Percentiles rank a stretch among this genome's conserved stretches.
Evolutionary conservation across 2,113 vertebrate genomes (phyloP).

Genomic region (Aegotheles bennettii): DNA sequence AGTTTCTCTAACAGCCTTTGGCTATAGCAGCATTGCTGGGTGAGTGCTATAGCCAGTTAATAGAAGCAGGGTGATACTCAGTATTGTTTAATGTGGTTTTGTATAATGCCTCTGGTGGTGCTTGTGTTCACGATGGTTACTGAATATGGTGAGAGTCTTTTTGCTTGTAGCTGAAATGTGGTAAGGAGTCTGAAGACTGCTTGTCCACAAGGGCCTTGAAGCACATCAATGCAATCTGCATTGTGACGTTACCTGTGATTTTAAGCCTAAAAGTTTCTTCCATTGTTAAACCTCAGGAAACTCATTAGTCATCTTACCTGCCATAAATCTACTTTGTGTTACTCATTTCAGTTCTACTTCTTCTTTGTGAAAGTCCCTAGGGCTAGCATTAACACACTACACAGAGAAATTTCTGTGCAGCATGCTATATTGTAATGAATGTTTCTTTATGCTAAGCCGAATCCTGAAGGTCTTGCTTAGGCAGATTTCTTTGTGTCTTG

Average conservation of each 20-base stretch:
- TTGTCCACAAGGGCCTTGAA: neutral
- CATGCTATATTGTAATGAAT: neutral
- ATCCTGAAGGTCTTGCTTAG: neutral
- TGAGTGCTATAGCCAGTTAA: neutral
- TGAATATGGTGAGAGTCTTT: neutral
- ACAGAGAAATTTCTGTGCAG: neutral
- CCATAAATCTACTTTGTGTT: neutral
- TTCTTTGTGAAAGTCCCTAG: neutral
- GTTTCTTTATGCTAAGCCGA: neutral
- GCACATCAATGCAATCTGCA: neutral
- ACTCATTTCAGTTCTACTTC: neutral
- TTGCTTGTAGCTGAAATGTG: neutral
- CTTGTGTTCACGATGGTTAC: neutral
- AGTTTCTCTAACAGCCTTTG: neutral
- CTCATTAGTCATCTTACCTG: neutral
- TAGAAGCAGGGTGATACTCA: neutral
- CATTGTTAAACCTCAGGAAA: neutral
- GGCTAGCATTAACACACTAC: neutral
- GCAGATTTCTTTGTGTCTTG: neutral
- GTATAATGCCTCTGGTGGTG: neutral
- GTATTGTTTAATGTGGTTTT: neutral
- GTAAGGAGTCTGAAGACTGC: neutral
- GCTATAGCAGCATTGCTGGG: neutral
- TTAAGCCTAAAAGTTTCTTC: neutral
- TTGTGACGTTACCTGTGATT: neutral